Percentiles rank a stretch among this genome's conserved stretches.
Conservation (phyloP, 2,797 vertebrate species). For the Selene dorsalis region DNA sequence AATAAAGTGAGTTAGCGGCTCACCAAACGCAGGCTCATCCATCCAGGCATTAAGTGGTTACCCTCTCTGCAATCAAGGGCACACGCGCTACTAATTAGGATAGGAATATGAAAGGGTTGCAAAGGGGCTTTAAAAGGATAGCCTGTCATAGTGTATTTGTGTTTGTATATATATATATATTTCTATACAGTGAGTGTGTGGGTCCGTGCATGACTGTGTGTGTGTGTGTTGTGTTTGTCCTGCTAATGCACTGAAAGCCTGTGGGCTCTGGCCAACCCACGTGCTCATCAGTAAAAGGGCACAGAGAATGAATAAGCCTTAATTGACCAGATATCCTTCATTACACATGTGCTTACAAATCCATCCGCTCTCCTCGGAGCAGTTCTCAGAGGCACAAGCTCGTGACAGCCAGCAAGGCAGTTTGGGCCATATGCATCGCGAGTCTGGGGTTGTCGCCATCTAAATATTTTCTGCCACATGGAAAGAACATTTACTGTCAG, state of each 20-base stretch:
- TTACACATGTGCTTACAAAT: constrained; percentile 78
- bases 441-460: constrained; percentile 7
- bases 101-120: constrained; percentile 63
- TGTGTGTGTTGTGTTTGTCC: constrained; percentile 54
- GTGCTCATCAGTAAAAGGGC: constrained; percentile 79
- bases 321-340: constrained; percentile 84
- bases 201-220: constrained; percentile 12
- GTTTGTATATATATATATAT: constrained; percentile 40
- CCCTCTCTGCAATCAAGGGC: constrained; percentile 69
- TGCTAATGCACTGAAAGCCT: constrained; percentile 80
- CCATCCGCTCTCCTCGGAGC: constrained; percentile 67
- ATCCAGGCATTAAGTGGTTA: constrained; percentile 67
- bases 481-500: constrained; percentile 41
- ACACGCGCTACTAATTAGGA: constrained; percentile 68
- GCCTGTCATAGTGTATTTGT: constrained; percentile 52
- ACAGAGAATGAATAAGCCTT: constrained; percentile 81
- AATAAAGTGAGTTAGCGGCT: constrained; percentile 47
- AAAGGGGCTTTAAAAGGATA: constrained; percentile 72
- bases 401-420: constrained; percentile 51
- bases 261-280: constrained; percentile 69
- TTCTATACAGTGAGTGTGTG: neutral
- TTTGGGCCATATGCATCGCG: constrained; percentile 36
- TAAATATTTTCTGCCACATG: constrained; percentile 30
- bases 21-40: constrained; percentile 46
- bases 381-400: constrained; percentile 63